Evolutionary conservation across 2,797 vertebrate genomes (phyloP), one percentile per base, ranked within the genome.

Genomic region (Petrocephalus sullivani): DNA sequence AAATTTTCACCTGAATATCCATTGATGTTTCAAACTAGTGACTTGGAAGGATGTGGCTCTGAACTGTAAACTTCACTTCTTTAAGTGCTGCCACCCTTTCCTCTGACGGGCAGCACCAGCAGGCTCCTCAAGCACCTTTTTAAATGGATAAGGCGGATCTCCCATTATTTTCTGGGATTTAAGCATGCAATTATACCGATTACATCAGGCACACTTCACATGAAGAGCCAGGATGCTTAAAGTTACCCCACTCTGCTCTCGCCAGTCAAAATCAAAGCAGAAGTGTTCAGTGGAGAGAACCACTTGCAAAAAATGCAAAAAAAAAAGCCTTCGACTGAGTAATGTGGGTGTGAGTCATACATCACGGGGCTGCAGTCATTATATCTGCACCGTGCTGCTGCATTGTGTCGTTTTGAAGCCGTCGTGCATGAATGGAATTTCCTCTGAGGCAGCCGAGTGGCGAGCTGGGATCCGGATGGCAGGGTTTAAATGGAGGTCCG

Each of bases 291-390:
- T 64, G 64, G 61, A 33, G 86, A 56, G 46, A 54, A 75, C 5
- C n/a, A 33, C 19, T 49, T 14, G 64, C 28, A 28, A 3, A 46
- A 46, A 46, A 54, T 23, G n/a, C 23, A 64, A 67, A 67, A 37
- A 87, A 67, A 49, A 71, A 49, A 71, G 49, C 23, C 51, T 87
- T 75, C 37, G n/a, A 21, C 49, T 87, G 46, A 37, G 54, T 56
- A 14, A 87, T 87, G 21, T 54, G 64, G 54, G 67, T 16, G 2
- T 87, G 87, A 87, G 49, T 87, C 87, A 87, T 53, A 61, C 64
- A 19, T 82, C n/a, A n/a, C 21, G 46, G 49, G 23, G 49, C 81
- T 83, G 19, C 51, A 49, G 49, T 53, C 81, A 83, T 49, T 83
- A 53, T 12, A 21, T 14, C 86, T 19, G 41, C 21, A 2, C 51